Evolutionary conservation across 92 coral and sea anemone species (phyloP).

Genomic region (Phenganax marumi): DNA sequence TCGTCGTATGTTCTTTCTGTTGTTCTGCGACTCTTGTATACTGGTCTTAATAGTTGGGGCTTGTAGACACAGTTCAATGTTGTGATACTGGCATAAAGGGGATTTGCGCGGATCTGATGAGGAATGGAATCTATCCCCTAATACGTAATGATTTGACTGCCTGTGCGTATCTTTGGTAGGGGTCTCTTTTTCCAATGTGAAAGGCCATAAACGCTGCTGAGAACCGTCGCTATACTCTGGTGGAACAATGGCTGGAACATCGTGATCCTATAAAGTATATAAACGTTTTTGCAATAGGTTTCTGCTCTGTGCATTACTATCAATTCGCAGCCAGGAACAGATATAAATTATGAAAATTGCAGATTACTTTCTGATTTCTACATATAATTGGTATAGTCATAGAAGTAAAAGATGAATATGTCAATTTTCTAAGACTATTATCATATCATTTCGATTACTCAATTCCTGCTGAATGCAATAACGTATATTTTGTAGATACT

Average conservation of each 20-base stretch:
- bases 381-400: too few species aligned
- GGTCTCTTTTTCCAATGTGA: background rate
- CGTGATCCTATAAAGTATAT: constrained; percentile 4
- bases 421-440: too few species aligned
- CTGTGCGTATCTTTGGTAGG: background rate
- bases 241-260: constrained; percentile 39
- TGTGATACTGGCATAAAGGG: constrained; percentile 44
- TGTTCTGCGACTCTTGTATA: constrained; percentile 44
- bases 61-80: constrained; percentile 39
- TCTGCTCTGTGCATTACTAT: background rate
- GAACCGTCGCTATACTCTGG: constrained; percentile 26
- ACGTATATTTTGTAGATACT: too few species aligned
- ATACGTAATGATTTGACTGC: background rate
- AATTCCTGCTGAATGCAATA: too few species aligned
- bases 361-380: too few species aligned
- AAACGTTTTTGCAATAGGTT: background rate
- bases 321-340: too few species aligned
- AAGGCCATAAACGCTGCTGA: constrained; percentile 1
- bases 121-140: constrained; percentile 49
- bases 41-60: constrained; percentile 33
- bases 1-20: constrained; percentile 38
- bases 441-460: too few species aligned
- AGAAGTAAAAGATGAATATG: too few species aligned
- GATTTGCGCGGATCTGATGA: constrained; percentile 52
- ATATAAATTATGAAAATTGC: too few species aligned